Evolutionary conservation across 2,797 vertebrate species (phyloP).

Genomic region (Oreonectes daqikongensis): DNA sequence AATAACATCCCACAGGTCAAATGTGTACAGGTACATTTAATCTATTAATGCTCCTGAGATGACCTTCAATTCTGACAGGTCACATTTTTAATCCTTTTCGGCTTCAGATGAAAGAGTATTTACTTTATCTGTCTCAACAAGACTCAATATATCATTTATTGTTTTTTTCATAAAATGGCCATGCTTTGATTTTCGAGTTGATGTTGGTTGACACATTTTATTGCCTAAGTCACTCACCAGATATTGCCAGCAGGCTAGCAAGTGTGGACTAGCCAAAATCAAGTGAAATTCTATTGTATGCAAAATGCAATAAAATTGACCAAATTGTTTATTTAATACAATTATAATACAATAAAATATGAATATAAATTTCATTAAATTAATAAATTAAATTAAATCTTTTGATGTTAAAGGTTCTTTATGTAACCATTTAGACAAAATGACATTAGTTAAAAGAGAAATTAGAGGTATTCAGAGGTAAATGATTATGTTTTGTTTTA

Average conservation of each 20-base stretch:
- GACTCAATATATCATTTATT: neutral
- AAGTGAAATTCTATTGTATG: neutral
- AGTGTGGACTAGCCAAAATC: neutral
- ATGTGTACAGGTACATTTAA: constrained; percentile 32
- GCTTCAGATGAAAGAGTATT: neutral
- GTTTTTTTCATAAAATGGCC: neutral
- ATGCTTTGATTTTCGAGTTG: neutral
- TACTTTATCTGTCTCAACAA: neutral
- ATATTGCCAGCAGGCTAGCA: constrained; percentile 2
- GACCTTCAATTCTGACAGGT: constrained; percentile 33
- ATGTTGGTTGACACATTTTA: neutral
- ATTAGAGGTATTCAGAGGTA: no score
- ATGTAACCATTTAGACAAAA: no score
- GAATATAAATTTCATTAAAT: no score
- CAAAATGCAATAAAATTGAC: no score
- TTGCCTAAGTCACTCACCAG: constrained; percentile 2
- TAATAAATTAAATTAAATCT: no score
- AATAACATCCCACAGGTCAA: constrained; percentile 37
- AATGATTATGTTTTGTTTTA: no score
- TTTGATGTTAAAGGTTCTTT: no score
- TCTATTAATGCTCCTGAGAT: neutral
- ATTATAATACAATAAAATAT: no score
- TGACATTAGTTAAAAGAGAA: no score
- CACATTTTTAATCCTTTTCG: neutral
- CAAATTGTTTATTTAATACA: no score